Conservation (phyloP, 2,113 vertebrate species). For the Centropristis striata region DNA sequence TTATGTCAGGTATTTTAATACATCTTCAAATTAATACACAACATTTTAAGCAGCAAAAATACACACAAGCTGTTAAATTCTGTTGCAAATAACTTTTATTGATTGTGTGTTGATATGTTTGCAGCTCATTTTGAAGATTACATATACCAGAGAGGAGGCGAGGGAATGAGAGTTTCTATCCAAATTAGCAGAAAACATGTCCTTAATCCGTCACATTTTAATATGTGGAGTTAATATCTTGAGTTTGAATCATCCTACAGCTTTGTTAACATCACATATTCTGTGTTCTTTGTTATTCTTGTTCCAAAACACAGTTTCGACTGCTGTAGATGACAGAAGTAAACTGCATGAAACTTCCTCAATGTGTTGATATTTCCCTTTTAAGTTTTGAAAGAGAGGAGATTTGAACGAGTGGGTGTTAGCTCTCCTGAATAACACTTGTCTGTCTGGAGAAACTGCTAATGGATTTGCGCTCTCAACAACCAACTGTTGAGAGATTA, state of each 20-base stretch:
- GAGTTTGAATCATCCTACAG: constrained; percentile 11
- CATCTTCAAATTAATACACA: too few species aligned
- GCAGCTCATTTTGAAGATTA: not conserved
- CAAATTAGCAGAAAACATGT: not conserved
- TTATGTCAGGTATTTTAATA: too few species aligned
- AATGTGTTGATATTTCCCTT: constrained; percentile 30
- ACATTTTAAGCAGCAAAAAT: too few species aligned
- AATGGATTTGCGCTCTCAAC: constrained; percentile 43
- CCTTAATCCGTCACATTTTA: not conserved
- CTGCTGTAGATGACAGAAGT: constrained; percentile 17
- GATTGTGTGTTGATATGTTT: not conserved
- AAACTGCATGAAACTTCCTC: constrained; percentile 5
- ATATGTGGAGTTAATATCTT: not conserved
- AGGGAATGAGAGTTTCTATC: not conserved
- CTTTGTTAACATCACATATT: not conserved
- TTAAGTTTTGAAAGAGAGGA: constrained; percentile 18
- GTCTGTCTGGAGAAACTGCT: constrained; percentile 25
- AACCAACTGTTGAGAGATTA: constrained; percentile 51
- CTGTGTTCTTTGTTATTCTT: constrained; percentile 18
- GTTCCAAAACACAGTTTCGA: not conserved
- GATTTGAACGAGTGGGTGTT: constrained; percentile 21
- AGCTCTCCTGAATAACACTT: constrained; percentile 16
- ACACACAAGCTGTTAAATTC: not conserved
- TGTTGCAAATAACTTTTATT: not conserved
- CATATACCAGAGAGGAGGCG: not conserved